Evolutionary conservation across 2,888 invertebrate genomes (phyloP).

Genomic region (Aelia acuminata): DNA sequence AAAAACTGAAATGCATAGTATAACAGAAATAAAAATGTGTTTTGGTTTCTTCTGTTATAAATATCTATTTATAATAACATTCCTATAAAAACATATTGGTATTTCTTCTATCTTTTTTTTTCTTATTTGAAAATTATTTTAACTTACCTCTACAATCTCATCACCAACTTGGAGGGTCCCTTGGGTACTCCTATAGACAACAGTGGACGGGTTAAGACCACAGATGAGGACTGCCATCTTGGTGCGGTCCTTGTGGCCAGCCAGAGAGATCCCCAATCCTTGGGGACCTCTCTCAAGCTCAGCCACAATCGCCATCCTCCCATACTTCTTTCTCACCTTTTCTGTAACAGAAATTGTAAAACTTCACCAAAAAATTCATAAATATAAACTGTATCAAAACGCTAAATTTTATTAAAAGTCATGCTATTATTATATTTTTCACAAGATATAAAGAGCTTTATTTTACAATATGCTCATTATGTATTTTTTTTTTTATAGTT

Average conservation of each 20-base stretch:
- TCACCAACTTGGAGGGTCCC: slow-evolving; percentile 90
- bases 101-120: neutral
- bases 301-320: slow-evolving; percentile 81
- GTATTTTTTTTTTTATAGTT: no score
- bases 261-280: slow-evolving; percentile 91
- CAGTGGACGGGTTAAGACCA: slow-evolving; percentile 91
- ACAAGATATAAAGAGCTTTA: no score
- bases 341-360: slow-evolving; percentile 73
- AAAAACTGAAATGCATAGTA: no score
- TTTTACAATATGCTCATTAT: no score
- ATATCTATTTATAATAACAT: no score
- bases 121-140: slow-evolving; percentile 8
- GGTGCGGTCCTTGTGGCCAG: slow-evolving; percentile 93
- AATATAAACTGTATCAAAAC: no score
- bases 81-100: no score
- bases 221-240: slow-evolving; percentile 97
- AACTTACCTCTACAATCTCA: slow-evolving; percentile 89
- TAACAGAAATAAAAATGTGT: no score
- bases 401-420: no score
- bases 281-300: slow-evolving; percentile 82
- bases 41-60: no score
- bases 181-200: slow-evolving; percentile 76
- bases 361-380: neutral
- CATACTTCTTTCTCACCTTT: slow-evolving; percentile 94
- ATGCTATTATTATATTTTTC: no score